Evolutionary conservation across 2,113 vertebrate genomes (phyloP).

Genomic region (Perca schrenkii): DNA sequence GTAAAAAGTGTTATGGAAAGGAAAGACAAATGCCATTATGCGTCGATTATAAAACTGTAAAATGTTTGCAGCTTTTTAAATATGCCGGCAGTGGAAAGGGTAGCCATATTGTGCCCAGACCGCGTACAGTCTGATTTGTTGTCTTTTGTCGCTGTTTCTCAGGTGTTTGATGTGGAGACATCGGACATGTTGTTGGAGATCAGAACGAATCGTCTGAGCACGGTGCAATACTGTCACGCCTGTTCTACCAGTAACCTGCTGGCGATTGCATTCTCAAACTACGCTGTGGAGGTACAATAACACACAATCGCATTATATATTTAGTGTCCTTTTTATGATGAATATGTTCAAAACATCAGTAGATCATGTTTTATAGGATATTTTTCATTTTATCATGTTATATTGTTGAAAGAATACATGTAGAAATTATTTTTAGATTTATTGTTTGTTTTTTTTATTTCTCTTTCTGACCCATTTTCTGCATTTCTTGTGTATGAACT

Average conservation of each 20-base stretch:
- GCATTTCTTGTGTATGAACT: background rate
- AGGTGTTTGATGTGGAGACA: conserved; percentile 90
- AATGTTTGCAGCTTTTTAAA: background rate
- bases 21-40: background rate
- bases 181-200: conserved; percentile 86
- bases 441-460: background rate
- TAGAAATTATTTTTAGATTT: no score
- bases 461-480: background rate
- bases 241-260: conserved; percentile 89
- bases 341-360: no score
- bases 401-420: no score
- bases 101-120: background rate
- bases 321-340: background rate
- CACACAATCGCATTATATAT: background rate
- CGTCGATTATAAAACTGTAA: background rate
- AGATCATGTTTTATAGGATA: no score
- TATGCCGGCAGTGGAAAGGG: background rate
- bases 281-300: conserved; percentile 90
- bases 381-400: no score
- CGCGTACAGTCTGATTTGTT: background rate
- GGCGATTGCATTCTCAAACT: conserved; percentile 93
- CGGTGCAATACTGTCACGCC: conserved; percentile 92
- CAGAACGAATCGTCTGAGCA: conserved; percentile 86
- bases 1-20: background rate
- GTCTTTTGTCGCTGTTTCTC: conserved; percentile 30